Percentiles rank a stretch among this genome's conserved stretches.
Conservation (phyloP, 2,797 vertebrate genomes). For the Oceanodroma leucorhoa region DNA sequence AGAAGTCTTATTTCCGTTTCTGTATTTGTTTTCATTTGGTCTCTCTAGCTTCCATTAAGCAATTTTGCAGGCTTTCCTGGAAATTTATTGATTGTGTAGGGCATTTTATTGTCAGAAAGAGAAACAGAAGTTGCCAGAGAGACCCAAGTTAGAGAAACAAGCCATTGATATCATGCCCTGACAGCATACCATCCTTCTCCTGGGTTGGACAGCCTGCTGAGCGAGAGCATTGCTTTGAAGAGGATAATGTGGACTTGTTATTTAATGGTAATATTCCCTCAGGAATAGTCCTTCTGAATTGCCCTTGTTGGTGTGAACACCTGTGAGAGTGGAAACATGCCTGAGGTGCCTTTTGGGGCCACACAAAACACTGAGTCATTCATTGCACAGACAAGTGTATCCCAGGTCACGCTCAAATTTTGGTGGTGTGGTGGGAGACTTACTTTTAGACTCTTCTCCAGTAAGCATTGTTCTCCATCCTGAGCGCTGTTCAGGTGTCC, state of each 20-base stretch:
- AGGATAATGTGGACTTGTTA: neutral
- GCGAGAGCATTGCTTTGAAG: neutral
- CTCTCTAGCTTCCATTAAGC: neutral
- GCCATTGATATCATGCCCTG: neutral
- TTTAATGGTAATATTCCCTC: neutral
- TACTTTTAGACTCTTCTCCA: neutral
- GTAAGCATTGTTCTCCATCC: neutral
- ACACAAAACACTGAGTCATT: neutral
- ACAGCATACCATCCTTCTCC: neutral
- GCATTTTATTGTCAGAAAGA: neutral
- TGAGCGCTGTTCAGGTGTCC: neutral
- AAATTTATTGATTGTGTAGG: neutral
- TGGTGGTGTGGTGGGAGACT: neutral
- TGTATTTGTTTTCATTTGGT: conserved; percentile 12
- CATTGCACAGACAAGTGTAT: neutral
- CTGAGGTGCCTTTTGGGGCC: neutral
- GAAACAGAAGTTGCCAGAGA: neutral
- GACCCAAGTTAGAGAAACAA: neutral
- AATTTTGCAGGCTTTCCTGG: neutral
- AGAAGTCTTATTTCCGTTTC: neutral
- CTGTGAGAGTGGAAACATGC: neutral
- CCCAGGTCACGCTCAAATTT: neutral
- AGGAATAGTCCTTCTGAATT: neutral
- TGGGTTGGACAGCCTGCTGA: neutral
- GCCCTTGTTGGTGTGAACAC: neutral